phyloP scores from a whole-genome alignment of 2,113 vertebrate genomes.

The Urocitellus parryii region DNA sequence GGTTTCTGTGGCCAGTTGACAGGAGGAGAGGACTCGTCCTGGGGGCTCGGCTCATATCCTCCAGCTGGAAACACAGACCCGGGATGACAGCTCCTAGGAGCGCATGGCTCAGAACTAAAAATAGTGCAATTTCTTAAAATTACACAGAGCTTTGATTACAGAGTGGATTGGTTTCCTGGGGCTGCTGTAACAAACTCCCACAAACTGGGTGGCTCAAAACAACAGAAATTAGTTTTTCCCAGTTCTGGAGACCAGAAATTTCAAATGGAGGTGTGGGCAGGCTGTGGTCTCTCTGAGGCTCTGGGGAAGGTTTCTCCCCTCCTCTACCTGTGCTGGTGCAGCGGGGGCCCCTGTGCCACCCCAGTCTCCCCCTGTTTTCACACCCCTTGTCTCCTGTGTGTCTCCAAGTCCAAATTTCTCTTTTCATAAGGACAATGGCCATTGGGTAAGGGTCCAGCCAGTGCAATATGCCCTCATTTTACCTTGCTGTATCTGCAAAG shows the following conservation, averaged over 20 bases:
- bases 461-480: neutral
- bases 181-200: neutral
- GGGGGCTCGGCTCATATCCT: neutral
- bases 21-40: neutral
- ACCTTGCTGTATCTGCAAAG: neutral
- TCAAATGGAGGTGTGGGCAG: neutral
- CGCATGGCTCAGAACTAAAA: neutral
- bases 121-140: neutral
- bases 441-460: no score
- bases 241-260: neutral
- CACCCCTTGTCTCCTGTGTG: neutral
- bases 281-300: rapidly evolving
- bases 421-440: neutral
- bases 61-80: neutral
- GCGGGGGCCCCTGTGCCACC: no score
- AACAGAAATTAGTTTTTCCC: no score
- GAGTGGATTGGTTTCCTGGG: neutral
- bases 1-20: neutral
- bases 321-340: neutral
- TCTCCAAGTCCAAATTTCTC: neutral
- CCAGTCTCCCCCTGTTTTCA: neutral
- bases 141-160: neutral
- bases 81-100: neutral
- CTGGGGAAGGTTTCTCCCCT: no score
- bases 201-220: neutral